phyloP scores from a whole-genome alignment of 2,113 vertebrate species.

The Pituophis catenifer region DNA sequence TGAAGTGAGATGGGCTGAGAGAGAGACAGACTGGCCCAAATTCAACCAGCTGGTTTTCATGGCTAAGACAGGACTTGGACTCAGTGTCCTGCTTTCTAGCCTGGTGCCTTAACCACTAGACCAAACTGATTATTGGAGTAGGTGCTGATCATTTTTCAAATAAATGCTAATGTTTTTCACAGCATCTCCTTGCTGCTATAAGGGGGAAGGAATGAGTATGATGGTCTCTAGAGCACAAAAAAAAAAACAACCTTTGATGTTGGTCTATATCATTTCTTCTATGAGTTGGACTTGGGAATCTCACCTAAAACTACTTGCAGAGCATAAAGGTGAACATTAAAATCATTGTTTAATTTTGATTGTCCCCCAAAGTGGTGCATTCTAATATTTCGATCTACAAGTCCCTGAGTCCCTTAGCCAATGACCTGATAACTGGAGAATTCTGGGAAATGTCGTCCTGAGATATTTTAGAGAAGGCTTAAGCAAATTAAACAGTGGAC shows the following conservation, averaged over 20 bases:
- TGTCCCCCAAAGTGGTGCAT: background rate
- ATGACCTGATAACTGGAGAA: background rate
- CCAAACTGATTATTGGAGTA: background rate
- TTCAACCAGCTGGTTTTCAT: background rate
- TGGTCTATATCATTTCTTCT: constrained; percentile 1
- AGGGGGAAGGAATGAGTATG: background rate
- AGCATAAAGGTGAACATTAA: background rate
- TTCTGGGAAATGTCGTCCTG: background rate
- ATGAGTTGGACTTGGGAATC: constrained; percentile 20
- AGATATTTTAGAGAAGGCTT: background rate
- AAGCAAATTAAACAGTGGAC: background rate
- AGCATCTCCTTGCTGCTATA: constrained; percentile 20
- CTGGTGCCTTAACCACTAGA: background rate
- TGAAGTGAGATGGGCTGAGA: background rate
- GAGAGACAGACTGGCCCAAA: background rate
- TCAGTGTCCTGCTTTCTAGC: background rate
- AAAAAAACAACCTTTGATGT: background rate
- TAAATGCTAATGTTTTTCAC: constrained; percentile 27
- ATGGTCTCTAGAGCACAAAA: background rate
- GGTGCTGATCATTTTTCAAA: constrained; percentile 37
- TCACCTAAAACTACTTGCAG: constrained; percentile 22
- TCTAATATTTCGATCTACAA: background rate
- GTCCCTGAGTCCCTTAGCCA: background rate
- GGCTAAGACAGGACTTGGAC: background rate
- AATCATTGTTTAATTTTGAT: background rate